phyloP scores from a whole-genome alignment of 2,888 invertebrate species.

The Creontiades dilutus region DNA sequence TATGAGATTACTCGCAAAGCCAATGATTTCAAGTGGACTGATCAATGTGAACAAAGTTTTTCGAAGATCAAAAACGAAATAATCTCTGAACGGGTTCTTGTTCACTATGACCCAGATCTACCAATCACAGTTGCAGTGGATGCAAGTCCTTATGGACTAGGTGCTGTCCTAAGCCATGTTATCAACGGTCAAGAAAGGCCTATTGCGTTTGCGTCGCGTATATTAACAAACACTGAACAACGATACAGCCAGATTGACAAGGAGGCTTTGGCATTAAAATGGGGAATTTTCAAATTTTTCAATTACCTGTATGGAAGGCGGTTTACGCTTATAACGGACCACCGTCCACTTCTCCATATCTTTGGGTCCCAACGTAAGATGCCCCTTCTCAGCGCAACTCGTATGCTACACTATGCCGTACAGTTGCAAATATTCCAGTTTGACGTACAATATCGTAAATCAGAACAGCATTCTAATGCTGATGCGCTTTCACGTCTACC shows the following conservation, averaged over 20 bases:
- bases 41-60: no score
- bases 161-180: no score
- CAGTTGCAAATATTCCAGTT: neutral
- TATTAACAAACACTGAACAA: neutral
- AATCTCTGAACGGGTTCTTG: no score
- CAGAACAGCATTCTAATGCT: slow-evolving; percentile 7
- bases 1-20: no score
- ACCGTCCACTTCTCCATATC: slow-evolving; percentile 12
- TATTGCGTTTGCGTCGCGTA: neutral
- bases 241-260: slow-evolving; percentile 34
- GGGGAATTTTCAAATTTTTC: slow-evolving; percentile 1
- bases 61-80: no score
- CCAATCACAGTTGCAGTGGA: no score
- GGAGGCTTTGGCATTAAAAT: slow-evolving; percentile 14
- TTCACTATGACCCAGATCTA: no score
- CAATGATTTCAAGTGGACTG: no score
- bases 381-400: neutral
- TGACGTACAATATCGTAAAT: neutral
- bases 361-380: neutral
- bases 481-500: slow-evolving; percentile 30
- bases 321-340: slow-evolving; percentile 25
- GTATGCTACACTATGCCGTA: neutral
- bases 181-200: no score
- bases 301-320: slow-evolving; percentile 12
- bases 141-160: no score